phyloP scores from a whole-genome alignment of 92 coral and sea anemone species.

The Galaxea fascicularis region DNA sequence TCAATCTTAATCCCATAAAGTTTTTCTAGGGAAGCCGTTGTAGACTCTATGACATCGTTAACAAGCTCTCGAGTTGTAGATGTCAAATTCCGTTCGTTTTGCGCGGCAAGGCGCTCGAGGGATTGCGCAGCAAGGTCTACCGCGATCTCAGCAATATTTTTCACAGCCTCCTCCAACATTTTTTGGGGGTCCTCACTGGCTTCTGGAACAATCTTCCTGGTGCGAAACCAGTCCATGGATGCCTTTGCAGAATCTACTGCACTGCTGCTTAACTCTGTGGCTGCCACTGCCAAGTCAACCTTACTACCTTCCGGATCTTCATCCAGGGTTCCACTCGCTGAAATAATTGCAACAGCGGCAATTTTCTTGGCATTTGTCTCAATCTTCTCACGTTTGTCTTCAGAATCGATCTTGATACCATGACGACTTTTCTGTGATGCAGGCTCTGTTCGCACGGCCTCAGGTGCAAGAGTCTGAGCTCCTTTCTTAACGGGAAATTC shows the following conservation, averaged over 20 bases:
- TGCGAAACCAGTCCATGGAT: slow-evolving; percentile 40
- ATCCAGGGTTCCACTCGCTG: slow-evolving; percentile 29
- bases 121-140: slow-evolving; percentile 53
- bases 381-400: not conserved
- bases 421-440: slow-evolving; percentile 19
- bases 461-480: slow-evolving; percentile 21
- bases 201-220: slow-evolving; percentile 43
- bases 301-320: not conserved
- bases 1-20: slow-evolving; percentile 4
- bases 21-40: slow-evolving; percentile 51
- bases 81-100: slow-evolving; percentile 45
- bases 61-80: slow-evolving; percentile 42
- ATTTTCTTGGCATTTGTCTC: slow-evolving; percentile 5
- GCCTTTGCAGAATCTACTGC: slow-evolving; percentile 61
- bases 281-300: slow-evolving; percentile 41
- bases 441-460: slow-evolving; percentile 30
- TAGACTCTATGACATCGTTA: slow-evolving; percentile 50
- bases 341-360: slow-evolving; percentile 29
- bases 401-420: slow-evolving; percentile 2
- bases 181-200: slow-evolving; percentile 8
- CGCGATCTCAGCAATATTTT: slow-evolving; percentile 42
- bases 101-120: slow-evolving; percentile 18
- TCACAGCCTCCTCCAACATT: slow-evolving; percentile 39
- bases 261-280: slow-evolving; percentile 39
- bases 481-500: not conserved